Evolutionary conservation across 2,888 invertebrate genomes (phyloP), one percentile per base, ranked within the genome.

Genomic region (Aporophyla nigra): DNA sequence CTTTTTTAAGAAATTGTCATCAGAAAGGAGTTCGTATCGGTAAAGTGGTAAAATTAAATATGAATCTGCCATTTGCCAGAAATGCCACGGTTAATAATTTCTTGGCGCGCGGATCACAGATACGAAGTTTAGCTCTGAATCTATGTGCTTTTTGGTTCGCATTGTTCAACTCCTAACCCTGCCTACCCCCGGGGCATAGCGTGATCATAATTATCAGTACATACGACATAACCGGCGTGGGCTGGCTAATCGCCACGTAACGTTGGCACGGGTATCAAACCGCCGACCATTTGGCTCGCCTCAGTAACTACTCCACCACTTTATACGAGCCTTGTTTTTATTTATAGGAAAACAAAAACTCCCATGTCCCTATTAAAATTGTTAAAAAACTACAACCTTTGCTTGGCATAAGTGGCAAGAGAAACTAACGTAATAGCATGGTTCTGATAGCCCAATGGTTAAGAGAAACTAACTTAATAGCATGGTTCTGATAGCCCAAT

Each of bases 221-320:
- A 51, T 19, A 49, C 77, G 56, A 81, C 69, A 71, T 46, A 68
- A 33, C 76, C 12, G 66, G 59, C 51, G 61, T 53, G 68, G 72
- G 66, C 83, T 83, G 85, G 83, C 83, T 84, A 83, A 83, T 84
- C 74, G 83, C 83, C 83, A 83, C 85, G 72, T 78, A 78, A 62
- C 67, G 83, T 78, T 84, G 83, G 83, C 83, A 82, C 72, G 49
- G 76, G 59, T 49, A 70, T 85, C 74, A 82, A 85, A 78, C 83
- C 78, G 59, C 74, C 83, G 77, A 83, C 82, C 74, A 84, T 84
- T 84, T 84, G 83, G 83, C 83, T 72, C 85, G 78, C 63, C 33
- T 62, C 71, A 54, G 61, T 77, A 74, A 61, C 73, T 71, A 71
- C 84, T 74, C 16, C 54, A 76, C 72, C 81, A 81, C 76, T 83